Conservation (phyloP, 2,113 vertebrate species). For the Trachemys scripta region DNA sequence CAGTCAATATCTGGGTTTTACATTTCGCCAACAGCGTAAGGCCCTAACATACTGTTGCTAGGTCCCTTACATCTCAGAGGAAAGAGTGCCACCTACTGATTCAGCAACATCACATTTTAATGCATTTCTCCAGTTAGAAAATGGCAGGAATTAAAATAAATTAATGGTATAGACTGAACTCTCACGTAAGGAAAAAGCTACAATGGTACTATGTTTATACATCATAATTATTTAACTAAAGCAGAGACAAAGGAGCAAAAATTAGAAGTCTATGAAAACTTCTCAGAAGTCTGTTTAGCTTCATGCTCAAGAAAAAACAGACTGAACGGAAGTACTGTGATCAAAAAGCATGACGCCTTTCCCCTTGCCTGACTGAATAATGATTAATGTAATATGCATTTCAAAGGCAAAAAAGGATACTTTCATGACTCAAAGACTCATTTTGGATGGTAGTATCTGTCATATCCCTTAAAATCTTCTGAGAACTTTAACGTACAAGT, state of each 20-base stretch:
- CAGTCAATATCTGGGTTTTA: background rate
- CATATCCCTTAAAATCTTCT: background rate
- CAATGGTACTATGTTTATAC: background rate
- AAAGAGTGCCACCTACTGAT: constrained; percentile 82
- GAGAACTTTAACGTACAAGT: background rate
- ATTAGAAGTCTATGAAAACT: background rate
- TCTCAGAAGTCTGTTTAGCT: constrained; percentile 17
- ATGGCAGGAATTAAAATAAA: constrained; percentile 1
- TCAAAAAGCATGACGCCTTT: constrained; percentile 77
- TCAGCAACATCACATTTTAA: background rate
- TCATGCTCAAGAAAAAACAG: constrained; percentile 50
- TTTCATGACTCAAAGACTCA: constrained; percentile 46
- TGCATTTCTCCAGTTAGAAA: background rate
- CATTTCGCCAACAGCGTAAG: background rate
- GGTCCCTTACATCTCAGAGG: constrained; percentile 49
- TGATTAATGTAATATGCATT: constrained; percentile 70
- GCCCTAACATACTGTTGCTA: background rate
- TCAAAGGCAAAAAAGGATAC: constrained; percentile 69
- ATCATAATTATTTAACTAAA: background rate
- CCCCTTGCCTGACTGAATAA: constrained; percentile 61
- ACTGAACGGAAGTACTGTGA: constrained; percentile 71
- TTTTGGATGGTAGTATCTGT: background rate
- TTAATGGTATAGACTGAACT: background rate
- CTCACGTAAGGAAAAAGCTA: background rate
- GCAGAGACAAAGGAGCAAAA: background rate